phyloP scores from a whole-genome alignment of 2,113 vertebrate genomes.

The Odontesthes bonariensis region DNA sequence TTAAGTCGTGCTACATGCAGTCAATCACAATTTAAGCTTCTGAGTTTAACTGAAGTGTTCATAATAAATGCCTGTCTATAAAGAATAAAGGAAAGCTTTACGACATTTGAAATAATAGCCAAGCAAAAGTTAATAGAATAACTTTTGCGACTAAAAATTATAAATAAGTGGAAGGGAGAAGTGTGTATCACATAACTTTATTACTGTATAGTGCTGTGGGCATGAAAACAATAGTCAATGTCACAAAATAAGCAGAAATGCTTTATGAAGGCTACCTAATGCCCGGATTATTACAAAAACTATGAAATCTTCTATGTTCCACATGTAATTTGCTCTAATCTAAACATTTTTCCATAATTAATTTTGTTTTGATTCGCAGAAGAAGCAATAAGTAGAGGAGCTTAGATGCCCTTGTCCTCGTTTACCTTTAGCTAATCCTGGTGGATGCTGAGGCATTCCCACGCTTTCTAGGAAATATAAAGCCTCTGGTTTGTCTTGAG shows the following conservation, averaged over 20 bases:
- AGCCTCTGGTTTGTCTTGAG: neutral
- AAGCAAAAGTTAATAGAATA: neutral
- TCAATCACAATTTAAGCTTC: neutral
- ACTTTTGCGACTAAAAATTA: neutral
- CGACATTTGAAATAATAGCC: neutral
- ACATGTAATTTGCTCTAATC: slow-evolving; percentile 1
- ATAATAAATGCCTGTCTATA: neutral
- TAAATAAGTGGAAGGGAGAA: slow-evolving; percentile 1
- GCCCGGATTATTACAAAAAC: slow-evolving; percentile 10
- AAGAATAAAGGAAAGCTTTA: neutral
- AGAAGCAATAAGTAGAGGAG: neutral
- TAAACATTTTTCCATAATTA: neutral
- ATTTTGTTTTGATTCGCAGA: slow-evolving; percentile 1
- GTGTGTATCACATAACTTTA: neutral
- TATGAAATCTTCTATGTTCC: slow-evolving; percentile 2
- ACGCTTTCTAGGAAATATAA: slow-evolving; percentile 5
- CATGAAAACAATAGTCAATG: neutral
- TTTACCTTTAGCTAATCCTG: slow-evolving; percentile 6
- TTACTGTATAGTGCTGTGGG: slow-evolving; percentile 10
- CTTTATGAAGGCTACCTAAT: slow-evolving; percentile 1
- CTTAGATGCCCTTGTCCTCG: neutral
- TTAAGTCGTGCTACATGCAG: no score
- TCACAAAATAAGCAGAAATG: neutral
- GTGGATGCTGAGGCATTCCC: slow-evolving; percentile 7
- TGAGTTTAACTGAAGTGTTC: neutral